Evolutionary conservation across 2,113 vertebrate genomes (phyloP).

Genomic region (Dascyllus trimaculatus): DNA sequence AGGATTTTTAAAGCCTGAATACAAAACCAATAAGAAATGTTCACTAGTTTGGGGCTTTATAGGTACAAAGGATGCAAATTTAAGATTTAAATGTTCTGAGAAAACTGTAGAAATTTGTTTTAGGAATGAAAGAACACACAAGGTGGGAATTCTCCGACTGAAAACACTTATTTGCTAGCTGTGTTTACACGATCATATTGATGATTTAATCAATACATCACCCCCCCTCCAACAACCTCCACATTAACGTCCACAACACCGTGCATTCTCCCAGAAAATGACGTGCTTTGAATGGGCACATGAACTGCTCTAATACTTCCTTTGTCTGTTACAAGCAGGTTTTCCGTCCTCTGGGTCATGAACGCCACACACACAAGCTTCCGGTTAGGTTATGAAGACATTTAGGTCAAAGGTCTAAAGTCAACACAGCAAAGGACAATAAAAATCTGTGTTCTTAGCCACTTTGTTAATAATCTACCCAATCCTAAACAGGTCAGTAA

Average conservation of each 20-base stretch:
- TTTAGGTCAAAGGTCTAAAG: slow-evolving; percentile 81
- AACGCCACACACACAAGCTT: neutral
- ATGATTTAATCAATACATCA: neutral
- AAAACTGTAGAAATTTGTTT: neutral
- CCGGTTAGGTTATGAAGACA: slow-evolving; percentile 59
- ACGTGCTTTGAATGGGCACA: no score
- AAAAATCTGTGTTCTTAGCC: slow-evolving; percentile 58
- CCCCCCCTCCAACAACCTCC: neutral
- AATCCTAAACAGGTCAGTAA: slow-evolving; percentile 61
- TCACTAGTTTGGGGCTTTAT: neutral
- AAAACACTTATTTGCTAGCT: neutral
- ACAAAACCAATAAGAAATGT: neutral
- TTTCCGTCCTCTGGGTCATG: no score
- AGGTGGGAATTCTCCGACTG: neutral
- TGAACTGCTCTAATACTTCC: no score
- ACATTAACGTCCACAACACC: neutral
- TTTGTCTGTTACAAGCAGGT: no score
- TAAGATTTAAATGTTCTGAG: no score
- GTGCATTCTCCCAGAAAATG: no score
- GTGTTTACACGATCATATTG: neutral
- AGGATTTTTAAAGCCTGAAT: neutral
- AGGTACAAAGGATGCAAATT: no score
- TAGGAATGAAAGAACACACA: no score
- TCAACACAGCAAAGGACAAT: slow-evolving; percentile 57
- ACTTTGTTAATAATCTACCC: slow-evolving; percentile 80